phyloP scores from a whole-genome alignment of 1,140 invertebrate genomes.

The Batillaria attramentaria region DNA sequence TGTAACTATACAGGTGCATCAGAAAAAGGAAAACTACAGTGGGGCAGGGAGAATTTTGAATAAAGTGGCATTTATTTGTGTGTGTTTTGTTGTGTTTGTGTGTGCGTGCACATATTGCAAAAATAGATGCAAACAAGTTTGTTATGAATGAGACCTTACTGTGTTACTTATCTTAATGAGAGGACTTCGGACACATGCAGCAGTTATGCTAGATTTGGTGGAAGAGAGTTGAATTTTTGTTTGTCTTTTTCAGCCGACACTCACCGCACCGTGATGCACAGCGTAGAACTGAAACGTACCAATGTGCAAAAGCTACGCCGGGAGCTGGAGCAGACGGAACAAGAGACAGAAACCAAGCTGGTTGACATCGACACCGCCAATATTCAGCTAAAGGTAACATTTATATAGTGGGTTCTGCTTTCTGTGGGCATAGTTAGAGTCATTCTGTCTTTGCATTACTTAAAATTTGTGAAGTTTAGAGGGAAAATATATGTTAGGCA shows the following conservation, averaged over 20 bases:
- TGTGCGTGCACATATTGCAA: background rate
- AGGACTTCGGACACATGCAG: background rate
- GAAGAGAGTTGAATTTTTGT: background rate
- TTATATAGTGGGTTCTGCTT: no score
- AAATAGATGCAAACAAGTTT: background rate
- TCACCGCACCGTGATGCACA: conserved; percentile 81
- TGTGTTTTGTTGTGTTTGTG: no score
- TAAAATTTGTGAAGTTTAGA: no score
- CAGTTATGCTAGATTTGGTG: background rate
- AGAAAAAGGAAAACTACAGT: no score
- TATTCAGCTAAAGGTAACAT: conserved; percentile 75
- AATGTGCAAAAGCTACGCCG: conserved; percentile 82
- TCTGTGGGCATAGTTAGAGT: no score
- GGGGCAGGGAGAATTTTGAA: background rate
- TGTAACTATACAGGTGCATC: no score
- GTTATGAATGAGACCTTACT: background rate
- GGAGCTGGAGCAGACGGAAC: conserved; percentile 80
- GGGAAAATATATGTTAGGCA: no score
- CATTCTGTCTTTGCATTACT: no score
- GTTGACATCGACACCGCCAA: conserved; percentile 89
- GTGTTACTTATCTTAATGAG: background rate
- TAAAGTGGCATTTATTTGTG: background rate
- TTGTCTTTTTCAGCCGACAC: conserved; percentile 73
- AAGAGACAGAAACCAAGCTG: conserved; percentile 82
- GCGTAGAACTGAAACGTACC: conserved; percentile 83